Evolutionary conservation across 2,888 invertebrate species (phyloP).

Genomic region (Enchytraeus crypticus): DNA sequence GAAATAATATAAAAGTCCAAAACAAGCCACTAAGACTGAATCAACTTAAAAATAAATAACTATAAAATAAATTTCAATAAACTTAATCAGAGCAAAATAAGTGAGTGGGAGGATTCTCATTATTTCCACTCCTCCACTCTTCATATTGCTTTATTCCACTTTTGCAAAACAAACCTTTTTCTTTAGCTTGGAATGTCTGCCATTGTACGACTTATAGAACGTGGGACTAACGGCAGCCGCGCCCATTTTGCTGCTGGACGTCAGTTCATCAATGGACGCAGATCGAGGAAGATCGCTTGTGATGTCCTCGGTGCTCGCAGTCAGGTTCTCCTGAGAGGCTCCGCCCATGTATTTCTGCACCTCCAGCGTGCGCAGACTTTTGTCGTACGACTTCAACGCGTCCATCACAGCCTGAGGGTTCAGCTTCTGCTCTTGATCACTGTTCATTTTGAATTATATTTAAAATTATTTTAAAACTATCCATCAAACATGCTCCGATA

Average conservation of each 20-base stretch:
- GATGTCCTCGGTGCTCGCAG: background rate
- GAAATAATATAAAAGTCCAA: no score
- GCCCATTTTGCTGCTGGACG: background rate
- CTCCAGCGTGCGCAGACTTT: conserved; percentile 41
- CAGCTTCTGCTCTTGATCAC: conserved; percentile 82
- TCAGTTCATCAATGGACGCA: background rate
- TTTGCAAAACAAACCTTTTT: background rate
- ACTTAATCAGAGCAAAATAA: no score
- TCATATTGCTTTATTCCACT: no score
- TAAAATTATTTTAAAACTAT: no score
- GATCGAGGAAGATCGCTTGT: background rate
- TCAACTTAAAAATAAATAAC: no score
- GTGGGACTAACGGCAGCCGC: background rate
- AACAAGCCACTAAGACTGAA: no score
- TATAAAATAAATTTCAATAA: no score
- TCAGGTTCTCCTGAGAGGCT: conserved; percentile 17
- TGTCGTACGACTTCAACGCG: conserved; percentile 60
- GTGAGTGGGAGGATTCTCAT: no score
- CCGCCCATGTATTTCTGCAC: conserved; percentile 44
- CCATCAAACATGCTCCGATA: no score
- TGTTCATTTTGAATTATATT: no score
- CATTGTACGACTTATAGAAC: background rate
- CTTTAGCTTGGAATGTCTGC: background rate
- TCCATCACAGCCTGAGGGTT: conserved; percentile 98
- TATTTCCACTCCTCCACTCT: no score